Evolutionary conservation across 1,140 invertebrate species (phyloP).

Genomic region (Diprion similis): DNA sequence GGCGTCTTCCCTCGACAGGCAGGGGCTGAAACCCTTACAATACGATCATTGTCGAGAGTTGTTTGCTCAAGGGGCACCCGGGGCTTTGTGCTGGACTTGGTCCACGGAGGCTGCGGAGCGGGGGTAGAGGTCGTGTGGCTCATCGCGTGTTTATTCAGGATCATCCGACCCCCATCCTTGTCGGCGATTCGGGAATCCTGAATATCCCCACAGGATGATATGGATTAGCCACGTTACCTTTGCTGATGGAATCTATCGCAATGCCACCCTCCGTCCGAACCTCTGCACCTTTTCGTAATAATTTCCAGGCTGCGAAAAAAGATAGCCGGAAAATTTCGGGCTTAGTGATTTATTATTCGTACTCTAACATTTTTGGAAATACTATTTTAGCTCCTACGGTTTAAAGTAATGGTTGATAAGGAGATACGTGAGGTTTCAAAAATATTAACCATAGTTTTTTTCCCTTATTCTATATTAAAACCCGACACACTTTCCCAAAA

Average conservation of each 20-base stretch:
- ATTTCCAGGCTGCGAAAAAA: too few relatives aligned
- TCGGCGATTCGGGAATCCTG: slow-evolving; percentile 34
- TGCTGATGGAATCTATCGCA: background rate
- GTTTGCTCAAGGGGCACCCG: slow-evolving; percentile 41
- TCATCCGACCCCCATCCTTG: slow-evolving; percentile 32
- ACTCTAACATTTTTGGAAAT: too few relatives aligned
- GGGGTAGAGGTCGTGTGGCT: slow-evolving; percentile 53
- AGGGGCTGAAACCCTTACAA: slow-evolving; percentile 4
- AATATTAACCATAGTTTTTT: too few relatives aligned
- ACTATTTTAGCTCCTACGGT: too few relatives aligned
- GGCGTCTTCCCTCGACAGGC: slow-evolving; percentile 35
- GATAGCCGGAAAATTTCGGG: too few relatives aligned
- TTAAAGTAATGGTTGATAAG: too few relatives aligned
- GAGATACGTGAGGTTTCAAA: too few relatives aligned
- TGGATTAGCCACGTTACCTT: background rate
- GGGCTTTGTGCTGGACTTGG: slow-evolving; percentile 9
- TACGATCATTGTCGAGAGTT: slow-evolving; percentile 31
- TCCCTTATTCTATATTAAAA: too few relatives aligned
- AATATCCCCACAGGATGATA: slow-evolving; percentile 21
- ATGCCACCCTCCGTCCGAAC: background rate
- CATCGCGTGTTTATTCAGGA: slow-evolving; percentile 53
- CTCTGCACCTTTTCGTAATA: too few relatives aligned
- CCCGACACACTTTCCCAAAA: too few relatives aligned
- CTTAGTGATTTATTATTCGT: too few relatives aligned
- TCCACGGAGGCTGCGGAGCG: slow-evolving; percentile 19